Evolutionary conservation across 2,797 vertebrate species (phyloP), one percentile per base, ranked within the genome.

Genomic region (Myoxocephalus aenaeus): DNA sequence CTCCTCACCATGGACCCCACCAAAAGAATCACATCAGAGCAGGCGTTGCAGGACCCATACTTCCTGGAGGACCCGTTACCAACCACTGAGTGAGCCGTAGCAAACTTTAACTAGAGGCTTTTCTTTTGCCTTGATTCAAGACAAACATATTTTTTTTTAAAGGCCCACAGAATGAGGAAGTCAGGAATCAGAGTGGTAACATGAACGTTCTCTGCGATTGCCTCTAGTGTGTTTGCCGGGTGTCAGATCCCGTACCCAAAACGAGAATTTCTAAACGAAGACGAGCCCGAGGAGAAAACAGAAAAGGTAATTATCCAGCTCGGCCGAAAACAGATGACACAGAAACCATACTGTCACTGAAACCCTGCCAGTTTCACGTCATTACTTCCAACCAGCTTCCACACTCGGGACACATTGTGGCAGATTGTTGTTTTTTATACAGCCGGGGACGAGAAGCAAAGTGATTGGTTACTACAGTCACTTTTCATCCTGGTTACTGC

Each of bases 191-290:
- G 3, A 17, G 7, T 40, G 5, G 17, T 18, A n/a, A 57, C 18
- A 32, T 10, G 18, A 50, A 46, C 15, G 15, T n/a, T 50, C 56
- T 78, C 9, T 75, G 36, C 82, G 61, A 0, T 73, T 77, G 20
- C 36, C 88, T 94, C 53, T 70, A 99, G 98, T 93, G 98, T 99
- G 70, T 99, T 99, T 93, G 97, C 98, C 82, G 97, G 97, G 59
- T 99, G 97, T 92, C 98, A 99, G 96, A 99, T 99, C 92, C 98
- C 98, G 0, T 99, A 99, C 86, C 98, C 98, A 0, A 99, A 99
- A 91, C 95, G 98, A 89, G 98, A 99, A 93, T 99, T 99, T 91
- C 96, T 99, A 27, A 98, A 97, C 57, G 98, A 99, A 93, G 98
- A 99, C 70, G 98, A 99, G 82, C 96, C 97, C 1, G 98, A 99